These are phyloP conservation scores for Sebastes itinus DNA, from an alignment of 2,797 vertebrate genomes.

Conservation along the genomic window DNA sequence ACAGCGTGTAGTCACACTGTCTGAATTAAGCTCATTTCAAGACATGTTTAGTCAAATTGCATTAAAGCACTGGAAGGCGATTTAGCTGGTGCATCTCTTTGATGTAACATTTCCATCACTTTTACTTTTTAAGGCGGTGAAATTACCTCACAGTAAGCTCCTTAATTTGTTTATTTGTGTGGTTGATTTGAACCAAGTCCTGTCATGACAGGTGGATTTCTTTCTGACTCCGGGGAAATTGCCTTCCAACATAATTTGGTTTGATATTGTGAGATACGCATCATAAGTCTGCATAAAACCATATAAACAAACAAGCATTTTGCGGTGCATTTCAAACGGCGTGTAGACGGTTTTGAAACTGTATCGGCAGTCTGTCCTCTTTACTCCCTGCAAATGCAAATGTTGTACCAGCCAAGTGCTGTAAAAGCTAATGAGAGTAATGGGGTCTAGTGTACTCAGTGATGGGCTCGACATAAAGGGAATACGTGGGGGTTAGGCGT, in stretches of 20 bases:
- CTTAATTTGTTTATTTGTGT: constrained; percentile 21
- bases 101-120: constrained; percentile 35
- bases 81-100: constrained; percentile 23
- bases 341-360: constrained; percentile 25
- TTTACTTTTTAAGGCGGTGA: constrained; percentile 16
- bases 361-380: constrained; percentile 35
- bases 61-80: constrained; percentile 17
- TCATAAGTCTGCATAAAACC: constrained; percentile 23
- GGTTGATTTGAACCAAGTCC: constrained; percentile 27
- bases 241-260: constrained; percentile 24
- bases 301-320: constrained; percentile 37
- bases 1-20: constrained; percentile 9
- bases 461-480: constrained; percentile 73
- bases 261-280: constrained; percentile 27
- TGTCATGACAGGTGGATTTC: constrained; percentile 18
- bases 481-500: constrained; percentile 63
- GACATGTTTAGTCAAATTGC: constrained; percentile 23
- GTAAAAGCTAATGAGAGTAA: constrained; percentile 80
- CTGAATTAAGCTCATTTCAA: constrained; percentile 24
- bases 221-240: constrained; percentile 9
- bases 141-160: constrained; percentile 21
- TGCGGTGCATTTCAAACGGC: constrained; percentile 32
- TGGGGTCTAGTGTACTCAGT: constrained; percentile 68
- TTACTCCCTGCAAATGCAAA: constrained; percentile 66
- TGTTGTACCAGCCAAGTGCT: constrained; percentile 67